Conservation (phyloP, 2,113 vertebrate species). For the Rhinoptilus africanus region DNA sequence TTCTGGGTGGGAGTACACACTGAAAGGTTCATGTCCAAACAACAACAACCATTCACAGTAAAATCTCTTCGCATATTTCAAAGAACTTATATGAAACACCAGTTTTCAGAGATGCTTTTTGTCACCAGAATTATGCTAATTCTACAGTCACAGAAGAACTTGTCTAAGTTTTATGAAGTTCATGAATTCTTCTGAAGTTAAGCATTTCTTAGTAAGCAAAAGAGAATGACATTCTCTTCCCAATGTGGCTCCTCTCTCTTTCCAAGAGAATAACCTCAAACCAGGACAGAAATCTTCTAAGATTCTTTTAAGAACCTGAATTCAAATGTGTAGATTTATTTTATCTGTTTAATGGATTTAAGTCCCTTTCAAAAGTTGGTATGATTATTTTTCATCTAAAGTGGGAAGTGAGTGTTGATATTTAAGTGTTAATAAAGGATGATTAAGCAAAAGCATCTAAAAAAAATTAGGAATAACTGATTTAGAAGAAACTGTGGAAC, state of each 20-base stretch:
- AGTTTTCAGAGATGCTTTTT: neutral
- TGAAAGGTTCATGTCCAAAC: neutral
- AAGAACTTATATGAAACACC: neutral
- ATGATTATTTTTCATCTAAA: neutral
- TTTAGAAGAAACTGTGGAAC: neutral
- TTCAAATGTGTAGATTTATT: neutral
- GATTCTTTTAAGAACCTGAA: neutral
- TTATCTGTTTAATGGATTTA: neutral
- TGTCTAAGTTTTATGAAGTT: neutral
- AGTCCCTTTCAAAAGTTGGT: neutral
- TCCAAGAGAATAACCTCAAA: neutral
- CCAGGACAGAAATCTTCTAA: neutral
- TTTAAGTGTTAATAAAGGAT: neutral
- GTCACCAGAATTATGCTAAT: neutral
- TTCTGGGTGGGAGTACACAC: neutral
- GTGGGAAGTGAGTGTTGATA: neutral
- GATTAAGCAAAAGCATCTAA: neutral
- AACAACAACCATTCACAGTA: neutral
- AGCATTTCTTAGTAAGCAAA: neutral
- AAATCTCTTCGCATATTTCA: neutral
- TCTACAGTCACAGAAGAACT: neutral
- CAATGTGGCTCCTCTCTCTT: accelerated
- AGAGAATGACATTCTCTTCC: neutral
- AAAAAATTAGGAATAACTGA: neutral
- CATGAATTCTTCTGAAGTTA: neutral